These are phyloP conservation scores for Melanostoma scalare DNA, from an alignment of 2,888 invertebrate genomes.

Conservation along the genomic window DNA sequence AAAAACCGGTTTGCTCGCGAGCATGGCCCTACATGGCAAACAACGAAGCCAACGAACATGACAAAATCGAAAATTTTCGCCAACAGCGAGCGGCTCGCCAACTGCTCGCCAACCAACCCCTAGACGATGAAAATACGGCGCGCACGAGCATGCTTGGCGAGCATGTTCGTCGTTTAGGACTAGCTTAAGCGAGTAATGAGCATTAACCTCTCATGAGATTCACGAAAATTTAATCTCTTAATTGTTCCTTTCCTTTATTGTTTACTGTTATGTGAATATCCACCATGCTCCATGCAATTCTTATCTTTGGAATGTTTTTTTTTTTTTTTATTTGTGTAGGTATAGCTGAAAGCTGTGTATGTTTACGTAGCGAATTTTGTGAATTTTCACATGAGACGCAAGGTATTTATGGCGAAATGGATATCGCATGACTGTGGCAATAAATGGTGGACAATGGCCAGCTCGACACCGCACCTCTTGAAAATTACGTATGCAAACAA, in stretches of 20 bases:
- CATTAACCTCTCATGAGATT: conserved; percentile 71
- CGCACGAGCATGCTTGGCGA: no score
- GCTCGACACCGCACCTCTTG: conserved; percentile 59
- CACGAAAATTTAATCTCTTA: conserved; percentile 72
- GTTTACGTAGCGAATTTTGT: neutral
- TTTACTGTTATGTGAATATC: conserved; percentile 67
- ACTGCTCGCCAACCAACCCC: no score
- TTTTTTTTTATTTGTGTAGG: conserved; percentile 19
- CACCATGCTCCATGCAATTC: conserved; percentile 65
- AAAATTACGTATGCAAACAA: conserved; percentile 63
- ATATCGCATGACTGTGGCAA: conserved; percentile 71
- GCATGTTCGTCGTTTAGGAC: no score
- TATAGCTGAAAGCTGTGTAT: neutral
- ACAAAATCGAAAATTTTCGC: no score
- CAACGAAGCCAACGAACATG: no score
- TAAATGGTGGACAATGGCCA: conserved; percentile 56
- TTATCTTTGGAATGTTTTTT: conserved; percentile 64
- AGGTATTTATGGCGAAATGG: conserved; percentile 68
- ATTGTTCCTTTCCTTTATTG: conserved; percentile 71
- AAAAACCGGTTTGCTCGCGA: no score
- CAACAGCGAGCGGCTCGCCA: no score
- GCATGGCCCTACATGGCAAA: no score
- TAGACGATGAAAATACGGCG: no score
- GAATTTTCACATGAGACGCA: conserved; percentile 64
- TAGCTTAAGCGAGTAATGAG: conserved; percentile 66